A percentile compares a stretch with the other conserved stretches of the same genome.
These are phyloP conservation scores for Ormyrus thymus DNA, from an alignment of 2,888 invertebrate genomes.

Conservation along the genomic window DNA sequence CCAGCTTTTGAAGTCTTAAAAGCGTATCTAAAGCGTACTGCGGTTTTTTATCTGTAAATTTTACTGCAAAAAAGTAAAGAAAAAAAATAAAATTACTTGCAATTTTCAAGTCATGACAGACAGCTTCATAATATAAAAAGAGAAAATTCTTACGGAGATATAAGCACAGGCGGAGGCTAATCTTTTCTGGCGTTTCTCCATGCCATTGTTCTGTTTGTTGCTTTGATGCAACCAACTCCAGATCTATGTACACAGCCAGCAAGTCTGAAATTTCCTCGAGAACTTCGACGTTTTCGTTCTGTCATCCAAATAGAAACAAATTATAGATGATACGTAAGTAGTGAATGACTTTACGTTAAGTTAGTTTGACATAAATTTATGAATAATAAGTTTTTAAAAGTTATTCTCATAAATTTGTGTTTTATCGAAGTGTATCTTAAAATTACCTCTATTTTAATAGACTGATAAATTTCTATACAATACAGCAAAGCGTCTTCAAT, in stretches of 20 bases:
- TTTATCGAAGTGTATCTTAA: too few relatives aligned
- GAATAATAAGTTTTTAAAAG: too few relatives aligned
- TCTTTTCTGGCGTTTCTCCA: slow-evolving; percentile 67
- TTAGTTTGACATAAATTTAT: too few relatives aligned
- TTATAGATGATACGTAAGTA: too few relatives aligned
- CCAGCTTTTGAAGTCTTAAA: slow-evolving; percentile 69
- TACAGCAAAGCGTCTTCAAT: slow-evolving; percentile 72
- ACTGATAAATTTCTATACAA: too few relatives aligned
- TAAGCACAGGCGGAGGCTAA: slow-evolving; percentile 68
- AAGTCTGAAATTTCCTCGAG: slow-evolving; percentile 74
- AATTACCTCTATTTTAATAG: too few relatives aligned
- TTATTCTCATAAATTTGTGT: too few relatives aligned
- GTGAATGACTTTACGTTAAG: too few relatives aligned
- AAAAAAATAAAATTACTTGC: not conserved
- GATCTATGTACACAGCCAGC: slow-evolving; percentile 74
- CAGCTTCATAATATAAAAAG: too few relatives aligned
- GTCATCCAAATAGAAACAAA: slow-evolving; percentile 49
- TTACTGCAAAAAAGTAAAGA: slow-evolving; percentile 64
- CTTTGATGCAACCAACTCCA: slow-evolving; percentile 74
- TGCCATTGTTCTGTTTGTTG: slow-evolving; percentile 64
- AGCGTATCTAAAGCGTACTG: slow-evolving; percentile 71
- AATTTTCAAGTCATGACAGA: too few relatives aligned
- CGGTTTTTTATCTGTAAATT: slow-evolving; percentile 61
- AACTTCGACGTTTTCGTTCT: slow-evolving; percentile 69
- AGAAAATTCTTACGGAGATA: slow-evolving; percentile 66